These are phyloP conservation scores for Lutjanus erythropterus DNA, from an alignment of 2,113 vertebrate genomes.

Conservation along the genomic window DNA sequence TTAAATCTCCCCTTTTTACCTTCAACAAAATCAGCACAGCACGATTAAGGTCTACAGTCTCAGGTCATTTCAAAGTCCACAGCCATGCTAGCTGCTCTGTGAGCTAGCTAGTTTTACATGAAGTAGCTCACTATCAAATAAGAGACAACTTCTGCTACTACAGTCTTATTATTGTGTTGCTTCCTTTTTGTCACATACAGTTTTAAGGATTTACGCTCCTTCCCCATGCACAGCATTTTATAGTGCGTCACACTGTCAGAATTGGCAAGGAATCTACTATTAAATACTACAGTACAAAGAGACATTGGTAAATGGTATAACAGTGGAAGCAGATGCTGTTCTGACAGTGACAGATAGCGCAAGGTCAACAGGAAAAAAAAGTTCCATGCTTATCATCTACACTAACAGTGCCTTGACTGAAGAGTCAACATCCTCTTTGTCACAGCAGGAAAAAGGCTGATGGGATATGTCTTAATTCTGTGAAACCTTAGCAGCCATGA, in stretches of 20 bases:
- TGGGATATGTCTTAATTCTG: not conserved
- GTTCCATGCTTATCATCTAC: not conserved
- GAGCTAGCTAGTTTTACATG: not conserved
- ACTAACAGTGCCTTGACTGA: not conserved
- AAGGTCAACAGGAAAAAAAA: not conserved
- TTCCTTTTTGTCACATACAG: not conserved
- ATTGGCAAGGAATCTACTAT: not conserved
- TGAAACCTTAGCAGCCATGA: not conserved
- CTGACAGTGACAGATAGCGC: not conserved
- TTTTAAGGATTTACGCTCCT: not conserved
- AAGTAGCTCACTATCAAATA: not conserved
- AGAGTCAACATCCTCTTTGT: not conserved
- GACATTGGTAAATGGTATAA: not conserved
- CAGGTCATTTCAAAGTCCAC: no score
- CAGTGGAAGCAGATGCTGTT: not conserved
- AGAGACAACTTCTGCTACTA: not conserved
- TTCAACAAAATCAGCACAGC: constrained; percentile 52
- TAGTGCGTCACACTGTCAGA: not conserved
- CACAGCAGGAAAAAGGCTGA: not conserved
- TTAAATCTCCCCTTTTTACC: constrained; percentile 82
- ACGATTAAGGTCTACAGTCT: not conserved
- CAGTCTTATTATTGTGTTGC: not conserved
- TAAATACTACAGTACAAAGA: not conserved
- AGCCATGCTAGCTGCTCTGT: not conserved
- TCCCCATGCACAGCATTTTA: not conserved